A percentile compares a stretch with the other conserved stretches of the same genome.
Conservation (phyloP, 1,140 invertebrate genomes). For the Drosophila yakuba region DNA sequence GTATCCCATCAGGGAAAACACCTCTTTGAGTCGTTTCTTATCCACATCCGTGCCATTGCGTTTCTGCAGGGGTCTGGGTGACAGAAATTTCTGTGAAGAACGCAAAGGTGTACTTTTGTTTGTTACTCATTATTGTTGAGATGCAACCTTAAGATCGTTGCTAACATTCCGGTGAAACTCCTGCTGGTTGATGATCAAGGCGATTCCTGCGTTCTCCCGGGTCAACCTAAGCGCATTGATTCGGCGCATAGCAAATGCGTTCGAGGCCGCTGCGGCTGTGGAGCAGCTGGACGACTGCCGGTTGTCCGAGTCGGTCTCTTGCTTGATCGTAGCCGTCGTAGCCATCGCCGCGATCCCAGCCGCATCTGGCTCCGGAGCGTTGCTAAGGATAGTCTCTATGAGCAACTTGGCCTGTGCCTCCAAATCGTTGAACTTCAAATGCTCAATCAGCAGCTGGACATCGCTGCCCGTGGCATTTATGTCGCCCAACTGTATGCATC, state of each 20-base stretch:
- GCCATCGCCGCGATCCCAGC: neutral
- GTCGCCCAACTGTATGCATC: slow-evolving; percentile 57
- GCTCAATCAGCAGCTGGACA: slow-evolving; percentile 67
- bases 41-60: slow-evolving; percentile 75
- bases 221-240: slow-evolving; percentile 39
- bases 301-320: neutral
- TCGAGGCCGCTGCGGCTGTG: too few relatives aligned
- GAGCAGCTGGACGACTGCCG: neutral
- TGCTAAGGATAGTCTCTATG: slow-evolving; percentile 58
- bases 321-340: neutral
- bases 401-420: slow-evolving; percentile 50
- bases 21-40: slow-evolving; percentile 32
- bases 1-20: slow-evolving; percentile 73
- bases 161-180: slow-evolving; percentile 56
- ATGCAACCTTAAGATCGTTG: slow-evolving; percentile 24
- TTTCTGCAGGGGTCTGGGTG: slow-evolving; percentile 7
- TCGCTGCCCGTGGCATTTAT: slow-evolving; percentile 47
- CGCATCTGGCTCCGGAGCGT: slow-evolving; percentile 14
- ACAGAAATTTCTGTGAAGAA: slow-evolving; percentile 32
- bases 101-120: neutral
- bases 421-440: slow-evolving; percentile 74
- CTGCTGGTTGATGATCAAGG: slow-evolving; percentile 77
- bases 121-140: neutral
- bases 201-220: slow-evolving; percentile 56
- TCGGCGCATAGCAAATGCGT: neutral